Evolutionary conservation across 2,113 vertebrate species (phyloP).

Genomic region (Pycnonotus jocosus): DNA sequence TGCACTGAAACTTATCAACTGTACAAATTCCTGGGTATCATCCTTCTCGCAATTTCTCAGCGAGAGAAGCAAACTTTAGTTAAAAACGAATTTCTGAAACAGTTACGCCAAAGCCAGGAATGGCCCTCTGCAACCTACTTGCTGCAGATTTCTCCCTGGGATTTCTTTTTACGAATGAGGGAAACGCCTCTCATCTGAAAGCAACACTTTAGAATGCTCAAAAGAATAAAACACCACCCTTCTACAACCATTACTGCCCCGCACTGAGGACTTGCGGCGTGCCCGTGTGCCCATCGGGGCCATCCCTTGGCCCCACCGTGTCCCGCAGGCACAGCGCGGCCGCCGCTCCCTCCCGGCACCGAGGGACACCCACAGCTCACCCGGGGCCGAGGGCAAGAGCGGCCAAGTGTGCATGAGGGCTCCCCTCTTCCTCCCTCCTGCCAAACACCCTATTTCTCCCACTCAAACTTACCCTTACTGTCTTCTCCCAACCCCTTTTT

Average conservation of each 20-base stretch:
- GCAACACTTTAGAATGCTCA: not conserved
- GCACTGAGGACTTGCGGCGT: fast-evolving
- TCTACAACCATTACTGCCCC: not conserved
- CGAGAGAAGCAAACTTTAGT: not conserved
- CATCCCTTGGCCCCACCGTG: fast-evolving
- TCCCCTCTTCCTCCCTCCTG: not conserved
- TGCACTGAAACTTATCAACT: not conserved
- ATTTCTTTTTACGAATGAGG: not conserved
- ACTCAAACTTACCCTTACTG: too few relatives aligned
- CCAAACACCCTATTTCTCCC: not conserved
- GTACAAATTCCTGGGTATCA: not conserved
- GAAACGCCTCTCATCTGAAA: not conserved
- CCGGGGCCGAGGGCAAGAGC: fast-evolving
- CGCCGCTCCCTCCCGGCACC: not conserved
- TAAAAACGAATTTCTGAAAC: not conserved
- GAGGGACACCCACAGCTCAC: not conserved
- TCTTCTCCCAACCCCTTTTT: not conserved
- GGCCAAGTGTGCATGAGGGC: fast-evolving
- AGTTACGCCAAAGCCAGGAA: fast-evolving
- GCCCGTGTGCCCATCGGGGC: too few relatives aligned
- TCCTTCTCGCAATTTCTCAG: fast-evolving
- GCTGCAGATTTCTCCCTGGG: not conserved
- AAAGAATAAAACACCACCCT: fast-evolving
- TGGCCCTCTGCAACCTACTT: fast-evolving
- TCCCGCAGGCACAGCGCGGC: not conserved